phyloP scores from a whole-genome alignment of 2,888 invertebrate genomes.

The Mechanitis messenoides region DNA sequence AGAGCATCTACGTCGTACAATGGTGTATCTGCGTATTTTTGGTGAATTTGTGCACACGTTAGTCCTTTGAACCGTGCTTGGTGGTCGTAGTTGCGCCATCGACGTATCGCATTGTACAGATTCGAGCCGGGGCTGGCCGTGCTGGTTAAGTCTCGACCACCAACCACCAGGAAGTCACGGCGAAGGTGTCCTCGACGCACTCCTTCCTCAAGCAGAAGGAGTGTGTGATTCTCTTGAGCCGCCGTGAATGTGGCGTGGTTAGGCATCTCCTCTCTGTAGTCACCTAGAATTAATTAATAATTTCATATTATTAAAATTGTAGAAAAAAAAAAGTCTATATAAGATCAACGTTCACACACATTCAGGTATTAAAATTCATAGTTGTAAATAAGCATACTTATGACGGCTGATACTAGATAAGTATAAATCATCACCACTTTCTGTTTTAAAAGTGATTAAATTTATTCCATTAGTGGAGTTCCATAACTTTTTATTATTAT shows the following conservation, averaged over 20 bases:
- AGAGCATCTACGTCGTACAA: conserved; percentile 2
- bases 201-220: conserved; percentile 47
- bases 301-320: background rate
- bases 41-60: conserved; percentile 45
- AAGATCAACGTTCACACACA: too few relatives aligned
- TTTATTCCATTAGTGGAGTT: too few relatives aligned
- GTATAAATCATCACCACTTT: too few relatives aligned
- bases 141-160: conserved; percentile 45
- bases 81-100: conserved; percentile 46
- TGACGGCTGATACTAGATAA: too few relatives aligned
- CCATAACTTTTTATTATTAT: too few relatives aligned
- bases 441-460: too few relatives aligned
- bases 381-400: too few relatives aligned
- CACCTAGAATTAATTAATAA: conserved; percentile 42
- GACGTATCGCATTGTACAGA: conserved; percentile 45
- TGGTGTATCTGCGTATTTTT: conserved; percentile 24
- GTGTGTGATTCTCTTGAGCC: conserved; percentile 43
- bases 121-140: conserved; percentile 55
- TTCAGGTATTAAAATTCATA: too few relatives aligned
- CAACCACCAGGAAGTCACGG: conserved; percentile 47
- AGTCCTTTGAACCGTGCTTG: conserved; percentile 36
- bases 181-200: conserved; percentile 46
- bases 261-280: conserved; percentile 51
- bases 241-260: conserved; percentile 42
- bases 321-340: too few relatives aligned